Percentiles rank a stretch among this genome's conserved stretches.
These are phyloP conservation scores for Gymnorhina tibicen DNA, from an alignment of 2,113 vertebrate genomes.

Conservation along the genomic window DNA sequence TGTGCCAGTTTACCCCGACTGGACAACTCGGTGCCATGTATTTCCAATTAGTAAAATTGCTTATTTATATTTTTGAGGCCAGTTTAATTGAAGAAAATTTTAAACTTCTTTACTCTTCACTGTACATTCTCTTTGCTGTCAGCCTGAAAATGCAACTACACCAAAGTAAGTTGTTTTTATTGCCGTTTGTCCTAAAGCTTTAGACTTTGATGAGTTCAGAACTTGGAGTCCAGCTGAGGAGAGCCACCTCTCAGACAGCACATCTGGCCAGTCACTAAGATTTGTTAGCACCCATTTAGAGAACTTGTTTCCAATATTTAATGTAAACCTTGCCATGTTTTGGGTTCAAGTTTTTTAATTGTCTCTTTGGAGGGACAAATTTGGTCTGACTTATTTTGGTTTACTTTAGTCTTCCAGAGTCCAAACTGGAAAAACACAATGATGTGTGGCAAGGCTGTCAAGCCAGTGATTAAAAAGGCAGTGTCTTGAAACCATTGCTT, in stretches of 20 bases:
- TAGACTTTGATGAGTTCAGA: neutral
- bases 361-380: neutral
- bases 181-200: neutral
- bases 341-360: neutral
- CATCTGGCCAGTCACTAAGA: neutral
- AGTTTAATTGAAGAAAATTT: neutral
- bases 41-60: neutral
- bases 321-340: neutral
- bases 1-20: neutral
- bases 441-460: neutral
- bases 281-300: neutral
- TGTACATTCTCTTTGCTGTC: neutral
- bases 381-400: neutral
- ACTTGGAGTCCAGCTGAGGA: neutral
- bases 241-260: neutral
- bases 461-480: neutral
- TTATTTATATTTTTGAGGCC: neutral
- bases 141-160: neutral
- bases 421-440: neutral
- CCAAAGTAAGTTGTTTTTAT: neutral
- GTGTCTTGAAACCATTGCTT: neutral
- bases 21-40: accelerated
- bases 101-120: neutral
- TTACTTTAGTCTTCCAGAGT: neutral
- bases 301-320: neutral